Base-by-base conservation (phyloP, 2,113 vertebrate genomes). In the Heterochromis multidens region DNA sequence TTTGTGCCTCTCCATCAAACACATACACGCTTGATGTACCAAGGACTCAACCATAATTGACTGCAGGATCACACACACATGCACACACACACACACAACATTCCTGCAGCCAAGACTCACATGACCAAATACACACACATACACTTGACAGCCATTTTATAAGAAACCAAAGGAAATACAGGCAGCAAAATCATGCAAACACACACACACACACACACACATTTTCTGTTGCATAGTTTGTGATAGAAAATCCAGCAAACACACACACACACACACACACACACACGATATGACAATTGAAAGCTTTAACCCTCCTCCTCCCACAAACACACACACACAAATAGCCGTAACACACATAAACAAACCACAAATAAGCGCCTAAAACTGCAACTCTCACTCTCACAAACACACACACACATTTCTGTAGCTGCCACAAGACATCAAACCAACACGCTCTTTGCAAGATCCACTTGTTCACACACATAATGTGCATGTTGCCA, bases 141-240 rank as follows among this genome's bases (percentile, higher is more conserved):
- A 43, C 43, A 70, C 65, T 61, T 74, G 63, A 80, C 82, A 82
- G 83, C 83, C 87, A 83, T 83, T 89, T 77, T 83, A 58, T 52
- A 84, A 83, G 23, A 76, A 56, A 57, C 40, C 52, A 65, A 6
- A 83, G 8, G 56, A 84, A 67, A 83, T 59, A 14, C 25, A 61
- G 76, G 77, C 57, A 19, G 60, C 46, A 37, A 72, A 67, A 31
- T 81, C 65, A 79, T 43, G 35, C 19, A 83, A 43, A 74, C 76
- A 82, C 21, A 35, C 35, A 35, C 35, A 35, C 40, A 43, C 40
- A 43, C 40, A 81, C 49, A 78, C 16, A 60, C 61, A 72, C 8
- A 46, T 70, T 49, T 72, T 72, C 40, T 19, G 23, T 29, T 49
- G 27, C 40, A 70, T 70, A 6, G 65, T 72, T 72, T 72, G 65